Conservation (phyloP, 2,888 invertebrate species). For the Clitarchus hookeri region DNA sequence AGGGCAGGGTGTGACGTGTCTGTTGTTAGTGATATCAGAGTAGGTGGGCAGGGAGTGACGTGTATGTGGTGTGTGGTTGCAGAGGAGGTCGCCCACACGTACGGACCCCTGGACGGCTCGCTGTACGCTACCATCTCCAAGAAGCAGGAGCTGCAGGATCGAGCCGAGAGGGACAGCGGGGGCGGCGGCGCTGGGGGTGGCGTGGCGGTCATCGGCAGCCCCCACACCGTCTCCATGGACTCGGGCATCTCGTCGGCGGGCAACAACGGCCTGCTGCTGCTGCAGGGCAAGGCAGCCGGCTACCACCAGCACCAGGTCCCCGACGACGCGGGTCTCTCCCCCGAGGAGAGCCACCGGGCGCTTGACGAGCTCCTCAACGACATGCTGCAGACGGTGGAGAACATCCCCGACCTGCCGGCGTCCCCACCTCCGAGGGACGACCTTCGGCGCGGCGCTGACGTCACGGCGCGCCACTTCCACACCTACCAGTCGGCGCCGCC, state of each 20-base stretch:
- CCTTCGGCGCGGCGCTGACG: constrained; percentile 14
- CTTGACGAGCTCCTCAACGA: constrained; percentile 83
- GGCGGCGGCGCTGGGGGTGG: constrained; percentile 53
- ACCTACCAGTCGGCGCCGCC: neutral
- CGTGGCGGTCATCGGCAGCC: constrained; percentile 63
- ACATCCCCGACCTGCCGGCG: constrained; percentile 64
- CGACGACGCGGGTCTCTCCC: constrained; percentile 47
- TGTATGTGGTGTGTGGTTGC: constrained; percentile 41
- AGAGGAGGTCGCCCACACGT: constrained; percentile 64
- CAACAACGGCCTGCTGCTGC: constrained; percentile 59
- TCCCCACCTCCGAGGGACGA: constrained; percentile 24
- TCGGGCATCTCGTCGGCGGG: constrained; percentile 79
- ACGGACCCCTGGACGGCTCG: constrained; percentile 87
- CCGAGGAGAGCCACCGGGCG: constrained; percentile 67
- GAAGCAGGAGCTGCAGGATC: constrained; percentile 45
- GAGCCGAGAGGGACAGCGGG: constrained; percentile 21
- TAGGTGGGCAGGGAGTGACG: constrained; percentile 41
- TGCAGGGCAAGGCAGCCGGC: constrained; percentile 49
- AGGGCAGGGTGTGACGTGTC: neutral
- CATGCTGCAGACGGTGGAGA: constrained; percentile 87
- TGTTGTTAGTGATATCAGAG: constrained; percentile 20
- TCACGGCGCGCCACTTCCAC: constrained; percentile 29
- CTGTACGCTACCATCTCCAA: constrained; percentile 72
- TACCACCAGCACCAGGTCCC: constrained; percentile 54
- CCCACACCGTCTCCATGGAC: constrained; percentile 87